Base-by-base conservation (phyloP, 2,888 invertebrate genomes). In the Catocala sponsa region DNA sequence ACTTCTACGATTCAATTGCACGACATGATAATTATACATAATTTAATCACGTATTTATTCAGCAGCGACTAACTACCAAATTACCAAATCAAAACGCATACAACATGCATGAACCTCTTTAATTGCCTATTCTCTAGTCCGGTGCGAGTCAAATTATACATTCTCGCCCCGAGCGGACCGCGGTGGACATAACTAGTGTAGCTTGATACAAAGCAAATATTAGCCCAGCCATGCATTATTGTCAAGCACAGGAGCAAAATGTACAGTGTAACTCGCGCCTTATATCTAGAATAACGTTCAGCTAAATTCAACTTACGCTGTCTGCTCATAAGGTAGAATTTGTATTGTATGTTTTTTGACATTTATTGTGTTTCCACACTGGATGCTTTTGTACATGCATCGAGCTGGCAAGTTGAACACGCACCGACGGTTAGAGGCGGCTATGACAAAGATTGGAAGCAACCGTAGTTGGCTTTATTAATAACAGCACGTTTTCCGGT, bases 141-240 rank as follows among this genome's bases (percentile, higher is more conserved):
- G 12, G 68, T 55, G 57, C 70, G 68, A 70, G 76, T 78, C 87
- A 90, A 91, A 92, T 93, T 93, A 93, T 90, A 92, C 89, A 94
- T 89, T 91, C 92, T 88, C 90, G 92, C 94, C 91, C 86, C 85
- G 81, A 90, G 93, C 91, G 83, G 74, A 75, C 85, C 87, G 86
- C 86, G 91, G 91, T 86, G 89, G 87, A 85, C 90, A 85, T 88
- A 89, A 88, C 92, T 92, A 91, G 90, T 90, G 87, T 86, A 86
- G 87, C 86, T 85, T 85, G 91, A 88, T 90, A 93, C 93, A 94
- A 93, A 92, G 92, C 92, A 92, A 94, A 94, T 90, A 93, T 94
- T 94, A 94, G 93, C 76, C 70, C 92, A 91, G 83, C 93, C 94
- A 94, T 94, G 94, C 94, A 94, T 92, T 94, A 94, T 94, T 94